Evolutionary conservation across 2,797 vertebrate species (phyloP), one percentile per base, ranked within the genome.

Genomic region (Enteromius anoplus): DNA sequence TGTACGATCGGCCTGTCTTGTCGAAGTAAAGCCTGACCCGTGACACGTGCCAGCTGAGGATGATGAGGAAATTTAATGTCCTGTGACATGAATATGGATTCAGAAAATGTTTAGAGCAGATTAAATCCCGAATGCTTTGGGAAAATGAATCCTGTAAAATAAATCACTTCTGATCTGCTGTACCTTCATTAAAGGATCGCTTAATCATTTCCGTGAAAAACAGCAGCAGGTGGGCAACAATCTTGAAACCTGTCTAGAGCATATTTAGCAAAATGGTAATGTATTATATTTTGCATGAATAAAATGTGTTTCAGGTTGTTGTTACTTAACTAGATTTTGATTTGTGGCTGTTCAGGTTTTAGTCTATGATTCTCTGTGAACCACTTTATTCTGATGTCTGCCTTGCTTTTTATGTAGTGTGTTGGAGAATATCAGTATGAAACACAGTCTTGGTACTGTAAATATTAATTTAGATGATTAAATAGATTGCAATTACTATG

Each of bases 61-160:
- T 29, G 6, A 58, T 8, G 75, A 53, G 75, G 64, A 14, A 37
- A 26, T 66, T 55, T 64, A 82, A 71, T 34, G 73, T 85, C 45
- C 75, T 42, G 21, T 34, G 42, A 78, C 53, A 37, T 42, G 34
- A 83, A 69, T 53, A 47, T 40, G 69, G 51, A 42, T 19, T 34
- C 37, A 45, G 49, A 76, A 66, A 42, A 51, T 60, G 53, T 83
- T 62, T 70, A 70, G 40, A 49, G 51, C 60, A 78, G 84, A 78
- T 82, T 73, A 66, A 71, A 47, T n/a, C n/a, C 0, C 8, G 21
- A 53, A 47, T 75, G 37, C 14, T 70, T 49, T 40, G 17, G 49
- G 12, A 62, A 45, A 32, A 77, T 45, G 45, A 62, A 68, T 49
- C 11, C 26, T 17, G n/a, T 37, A n/a, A 37, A 66, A 37, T 5